These are phyloP conservation scores for Mercenaria mercenaria DNA, from an alignment of 1,140 invertebrate genomes.

Conservation along the genomic window DNA sequence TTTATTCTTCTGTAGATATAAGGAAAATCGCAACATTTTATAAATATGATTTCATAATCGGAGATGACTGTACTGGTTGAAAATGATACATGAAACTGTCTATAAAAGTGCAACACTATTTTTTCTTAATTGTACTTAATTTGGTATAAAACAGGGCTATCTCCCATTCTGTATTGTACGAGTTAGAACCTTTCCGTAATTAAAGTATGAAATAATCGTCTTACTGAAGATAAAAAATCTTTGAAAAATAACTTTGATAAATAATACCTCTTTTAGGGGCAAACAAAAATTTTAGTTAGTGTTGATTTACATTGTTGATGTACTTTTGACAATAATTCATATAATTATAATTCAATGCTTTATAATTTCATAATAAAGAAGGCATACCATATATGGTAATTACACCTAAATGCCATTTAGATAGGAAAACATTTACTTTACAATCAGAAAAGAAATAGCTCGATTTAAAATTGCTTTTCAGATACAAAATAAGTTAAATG, in stretches of 20 bases:
- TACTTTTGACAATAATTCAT: neutral
- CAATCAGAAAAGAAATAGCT: neutral
- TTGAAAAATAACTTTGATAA: no score
- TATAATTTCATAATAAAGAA: conserved; percentile 10
- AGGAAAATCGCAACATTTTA: no score
- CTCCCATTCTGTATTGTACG: neutral
- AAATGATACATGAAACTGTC: no score
- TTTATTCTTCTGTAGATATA: no score
- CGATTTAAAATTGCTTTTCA: neutral
- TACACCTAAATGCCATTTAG: neutral
- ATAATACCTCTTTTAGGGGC: no score
- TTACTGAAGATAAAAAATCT: no score
- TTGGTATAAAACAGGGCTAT: no score
- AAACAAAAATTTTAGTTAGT: no score
- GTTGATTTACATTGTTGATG: neutral
- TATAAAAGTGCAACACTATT: no score
- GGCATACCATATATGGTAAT: neutral
- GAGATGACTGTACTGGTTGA: no score
- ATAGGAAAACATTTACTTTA: conserved; percentile 20
- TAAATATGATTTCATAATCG: no score
- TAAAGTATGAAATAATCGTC: neutral
- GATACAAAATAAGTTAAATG: conserved; percentile 2
- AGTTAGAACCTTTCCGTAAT: neutral
- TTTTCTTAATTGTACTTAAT: neutral
- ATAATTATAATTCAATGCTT: conserved; percentile 29